Evolutionary conservation across 2,113 vertebrate species (phyloP).

Genomic region (Coptodon rendalli): DNA sequence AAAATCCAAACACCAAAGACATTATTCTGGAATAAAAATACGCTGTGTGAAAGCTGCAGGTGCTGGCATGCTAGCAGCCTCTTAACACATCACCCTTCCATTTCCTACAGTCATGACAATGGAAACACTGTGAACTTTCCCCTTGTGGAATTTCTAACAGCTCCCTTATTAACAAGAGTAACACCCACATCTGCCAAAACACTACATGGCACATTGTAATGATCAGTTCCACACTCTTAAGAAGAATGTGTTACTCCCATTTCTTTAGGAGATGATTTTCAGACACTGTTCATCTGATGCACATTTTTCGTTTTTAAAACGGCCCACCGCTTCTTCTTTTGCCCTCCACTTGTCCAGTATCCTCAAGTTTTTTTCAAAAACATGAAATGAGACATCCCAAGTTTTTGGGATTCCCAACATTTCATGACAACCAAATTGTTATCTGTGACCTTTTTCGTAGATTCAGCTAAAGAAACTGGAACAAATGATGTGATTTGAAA

Average conservation of each 20-base stretch:
- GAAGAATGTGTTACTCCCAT: background rate
- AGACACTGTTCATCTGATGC: background rate
- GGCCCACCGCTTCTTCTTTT: fast-evolving
- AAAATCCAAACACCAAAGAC: background rate
- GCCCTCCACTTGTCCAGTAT: background rate
- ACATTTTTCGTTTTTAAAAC: background rate
- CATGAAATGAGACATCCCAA: background rate
- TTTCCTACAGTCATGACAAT: constrained; percentile 48
- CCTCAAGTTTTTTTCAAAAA: background rate
- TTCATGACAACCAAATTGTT: background rate
- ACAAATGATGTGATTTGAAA: fast-evolving
- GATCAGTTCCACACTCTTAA: background rate
- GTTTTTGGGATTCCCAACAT: background rate
- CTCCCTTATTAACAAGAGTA: constrained; percentile 42
- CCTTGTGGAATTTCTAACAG: constrained; percentile 53
- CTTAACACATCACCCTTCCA: constrained; percentile 30
- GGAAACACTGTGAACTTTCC: constrained; percentile 50
- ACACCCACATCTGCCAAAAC: constrained; percentile 42
- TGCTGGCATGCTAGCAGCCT: constrained; percentile 15
- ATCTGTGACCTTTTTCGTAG: background rate
- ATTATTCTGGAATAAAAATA: constrained; percentile 4
- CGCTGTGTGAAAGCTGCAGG: background rate
- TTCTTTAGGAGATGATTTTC: background rate
- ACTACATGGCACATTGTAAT: constrained; percentile 38
- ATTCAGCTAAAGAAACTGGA: background rate